Evolutionary conservation across 2,113 vertebrate genomes (phyloP).

Genomic region (Enhydra lutris): DNA sequence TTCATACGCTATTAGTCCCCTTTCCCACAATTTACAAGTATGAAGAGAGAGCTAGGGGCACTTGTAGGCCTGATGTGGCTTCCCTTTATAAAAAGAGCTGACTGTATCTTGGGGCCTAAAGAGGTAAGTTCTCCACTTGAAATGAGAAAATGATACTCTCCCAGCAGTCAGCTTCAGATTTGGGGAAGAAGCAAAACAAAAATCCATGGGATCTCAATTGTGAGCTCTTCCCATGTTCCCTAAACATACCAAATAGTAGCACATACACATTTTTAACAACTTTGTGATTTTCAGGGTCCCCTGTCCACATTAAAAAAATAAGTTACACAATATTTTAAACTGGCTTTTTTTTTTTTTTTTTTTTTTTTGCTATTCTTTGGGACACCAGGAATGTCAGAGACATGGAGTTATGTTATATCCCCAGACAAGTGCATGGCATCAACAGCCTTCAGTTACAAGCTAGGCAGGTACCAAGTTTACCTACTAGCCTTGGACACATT

Average conservation of each 20-base stretch:
- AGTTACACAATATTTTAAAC: constrained; percentile 77
- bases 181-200: constrained; percentile 68
- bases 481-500: constrained; percentile 82
- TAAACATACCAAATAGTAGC: constrained; percentile 20
- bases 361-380: constrained; percentile 80
- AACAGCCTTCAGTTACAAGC: constrained; percentile 76
- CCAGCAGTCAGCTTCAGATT: constrained; percentile 46
- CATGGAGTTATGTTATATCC: constrained; percentile 77
- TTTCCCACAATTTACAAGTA: constrained; percentile 89
- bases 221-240: constrained; percentile 52
- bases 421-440: constrained; percentile 76
- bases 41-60: constrained; percentile 67
- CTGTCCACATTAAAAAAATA: constrained; percentile 75
- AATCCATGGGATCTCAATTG: background rate
- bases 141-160: constrained; percentile 45
- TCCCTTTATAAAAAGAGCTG: constrained; percentile 74
- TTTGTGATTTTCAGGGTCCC: constrained; percentile 73
- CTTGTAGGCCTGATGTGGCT: constrained; percentile 75
- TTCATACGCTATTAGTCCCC: constrained; percentile 70
- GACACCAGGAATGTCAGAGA: constrained; percentile 76
- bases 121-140: constrained; percentile 50
- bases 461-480: constrained; percentile 78
- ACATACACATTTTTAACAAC: constrained; percentile 59
- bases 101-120: constrained; percentile 68
- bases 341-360: constrained; percentile 79